Percentiles rank a stretch among this genome's conserved stretches.
These are phyloP conservation scores for Drosophila helvetica DNA, from an alignment of 2,888 invertebrate genomes.

Conservation along the genomic window DNA sequence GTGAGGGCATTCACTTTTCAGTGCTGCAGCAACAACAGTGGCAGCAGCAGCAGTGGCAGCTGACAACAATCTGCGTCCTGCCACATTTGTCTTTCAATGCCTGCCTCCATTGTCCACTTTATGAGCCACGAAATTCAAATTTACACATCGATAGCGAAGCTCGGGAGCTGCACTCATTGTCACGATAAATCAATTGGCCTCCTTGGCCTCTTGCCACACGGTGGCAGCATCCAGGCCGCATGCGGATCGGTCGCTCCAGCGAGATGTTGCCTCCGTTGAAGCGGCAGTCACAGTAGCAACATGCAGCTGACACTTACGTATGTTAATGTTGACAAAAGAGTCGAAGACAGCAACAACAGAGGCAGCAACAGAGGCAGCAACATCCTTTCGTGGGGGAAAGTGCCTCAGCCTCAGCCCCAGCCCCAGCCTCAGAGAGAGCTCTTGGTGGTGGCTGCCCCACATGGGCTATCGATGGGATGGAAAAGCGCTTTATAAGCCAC, in stretches of 20 bases:
- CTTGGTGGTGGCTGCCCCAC: background rate
- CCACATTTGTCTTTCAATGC: conserved; percentile 39
- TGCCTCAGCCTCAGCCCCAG: conserved; percentile 12
- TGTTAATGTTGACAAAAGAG: conserved; percentile 81
- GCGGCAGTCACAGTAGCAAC: conserved; percentile 68
- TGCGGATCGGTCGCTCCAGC: conserved; percentile 32
- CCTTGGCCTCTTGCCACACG: conserved; percentile 55
- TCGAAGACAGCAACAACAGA: conserved; percentile 37
- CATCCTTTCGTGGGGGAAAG: conserved; percentile 47
- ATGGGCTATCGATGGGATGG: background rate
- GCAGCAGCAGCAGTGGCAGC: conserved; percentile 26
- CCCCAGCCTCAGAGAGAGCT: background rate
- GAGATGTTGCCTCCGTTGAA: conserved; percentile 24
- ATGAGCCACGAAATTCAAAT: conserved; percentile 74
- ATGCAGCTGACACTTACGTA: conserved; percentile 80
- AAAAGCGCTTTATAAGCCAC: background rate
- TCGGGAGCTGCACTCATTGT: conserved; percentile 68
- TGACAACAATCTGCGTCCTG: conserved; percentile 49
- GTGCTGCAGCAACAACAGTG: conserved; percentile 23
- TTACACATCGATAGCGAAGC: conserved; percentile 67
- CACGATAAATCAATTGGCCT: conserved; percentile 81
- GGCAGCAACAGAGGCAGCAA: conserved; percentile 42
- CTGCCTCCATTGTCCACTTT: conserved; percentile 62
- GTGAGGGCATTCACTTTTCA: conserved; percentile 80
- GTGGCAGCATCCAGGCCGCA: conserved; percentile 6